A percentile compares a stretch with the other conserved stretches of the same genome.
Evolutionary conservation across 2,113 vertebrate genomes (phyloP).

Genomic region (Serinus canaria): DNA sequence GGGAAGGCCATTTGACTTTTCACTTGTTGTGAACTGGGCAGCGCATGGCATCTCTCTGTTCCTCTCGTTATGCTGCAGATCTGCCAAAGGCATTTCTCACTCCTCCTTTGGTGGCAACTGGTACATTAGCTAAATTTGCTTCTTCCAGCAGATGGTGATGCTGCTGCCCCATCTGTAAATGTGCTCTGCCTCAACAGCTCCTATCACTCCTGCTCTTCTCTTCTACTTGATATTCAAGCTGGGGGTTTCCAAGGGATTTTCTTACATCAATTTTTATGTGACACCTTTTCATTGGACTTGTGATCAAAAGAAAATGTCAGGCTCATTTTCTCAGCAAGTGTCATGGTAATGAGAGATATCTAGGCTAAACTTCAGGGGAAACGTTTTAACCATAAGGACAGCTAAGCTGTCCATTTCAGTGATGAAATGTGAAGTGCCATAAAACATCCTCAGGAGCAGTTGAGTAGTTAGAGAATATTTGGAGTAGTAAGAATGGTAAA

Average conservation of each 20-base stretch:
- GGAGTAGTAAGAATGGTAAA: not conserved
- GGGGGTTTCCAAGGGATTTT: slow-evolving; percentile 56
- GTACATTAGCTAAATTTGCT: not conserved
- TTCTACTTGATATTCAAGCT: slow-evolving; percentile 5
- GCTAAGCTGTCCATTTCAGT: not conserved
- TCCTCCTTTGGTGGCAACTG: slow-evolving; percentile 35
- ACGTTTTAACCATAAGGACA: not conserved
- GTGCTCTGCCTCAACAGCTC: not conserved
- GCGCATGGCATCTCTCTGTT: not conserved
- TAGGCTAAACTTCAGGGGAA: not conserved
- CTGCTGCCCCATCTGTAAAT: not conserved
- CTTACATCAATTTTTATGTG: slow-evolving; percentile 19
- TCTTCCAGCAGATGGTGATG: slow-evolving; percentile 57
- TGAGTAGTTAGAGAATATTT: not conserved
- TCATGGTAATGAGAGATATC: not conserved
- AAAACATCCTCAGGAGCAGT: not conserved
- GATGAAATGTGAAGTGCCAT: not conserved
- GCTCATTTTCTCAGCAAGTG: slow-evolving; percentile 27
- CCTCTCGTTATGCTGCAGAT: not conserved
- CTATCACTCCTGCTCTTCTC: not conserved
- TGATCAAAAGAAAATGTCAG: slow-evolving; percentile 28
- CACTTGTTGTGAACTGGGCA: not conserved
- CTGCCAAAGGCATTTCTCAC: slow-evolving; percentile 49
- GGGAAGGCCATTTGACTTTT: not conserved
- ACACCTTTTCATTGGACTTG: slow-evolving; percentile 25